Conservation (phyloP, 2,113 vertebrate genomes). For the Morone chrysops region DNA sequence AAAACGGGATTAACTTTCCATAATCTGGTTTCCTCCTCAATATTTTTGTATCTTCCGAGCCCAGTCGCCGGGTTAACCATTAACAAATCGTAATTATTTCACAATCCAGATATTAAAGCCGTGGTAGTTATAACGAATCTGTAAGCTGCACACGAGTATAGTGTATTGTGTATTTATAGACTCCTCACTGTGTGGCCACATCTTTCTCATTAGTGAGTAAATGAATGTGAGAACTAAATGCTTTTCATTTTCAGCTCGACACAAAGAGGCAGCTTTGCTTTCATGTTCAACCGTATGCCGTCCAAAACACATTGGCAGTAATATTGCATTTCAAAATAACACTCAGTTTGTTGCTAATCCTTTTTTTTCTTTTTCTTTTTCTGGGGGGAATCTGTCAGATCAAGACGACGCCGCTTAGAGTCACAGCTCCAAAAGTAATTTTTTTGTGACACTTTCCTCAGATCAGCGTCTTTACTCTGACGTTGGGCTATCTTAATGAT, state of each 20-base stretch:
- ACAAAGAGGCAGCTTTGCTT: constrained; percentile 28
- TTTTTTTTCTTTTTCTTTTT: not conserved
- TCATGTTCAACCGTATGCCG: constrained; percentile 1
- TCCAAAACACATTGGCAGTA: constrained; percentile 41
- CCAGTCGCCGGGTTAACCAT: not conserved
- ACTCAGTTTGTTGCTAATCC: constrained; percentile 1
- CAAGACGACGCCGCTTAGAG: not conserved
- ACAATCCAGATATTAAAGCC: not conserved
- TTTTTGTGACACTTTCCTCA: not conserved
- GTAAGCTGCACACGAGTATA: not conserved
- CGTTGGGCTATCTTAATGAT: too few species aligned
- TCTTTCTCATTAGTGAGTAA: constrained; percentile 28
- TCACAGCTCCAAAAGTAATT: not conserved
- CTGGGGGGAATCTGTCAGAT: constrained; percentile 1
- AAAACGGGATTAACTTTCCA: not conserved
- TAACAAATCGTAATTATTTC: not conserved
- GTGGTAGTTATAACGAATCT: not conserved
- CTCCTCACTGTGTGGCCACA: constrained; percentile 9
- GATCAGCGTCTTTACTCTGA: not conserved
- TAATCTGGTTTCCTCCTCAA: not conserved
- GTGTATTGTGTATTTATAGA: too few species aligned
- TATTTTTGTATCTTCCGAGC: not conserved
- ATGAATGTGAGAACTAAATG: constrained; percentile 10
- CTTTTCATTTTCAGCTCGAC: constrained; percentile 10
- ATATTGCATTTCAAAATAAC: constrained; percentile 29